A percentile compares a stretch with the other conserved stretches of the same genome.
Evolutionary conservation across 2,113 vertebrate species (phyloP).

Genomic region (Shinisaurus crocodilurus): DNA sequence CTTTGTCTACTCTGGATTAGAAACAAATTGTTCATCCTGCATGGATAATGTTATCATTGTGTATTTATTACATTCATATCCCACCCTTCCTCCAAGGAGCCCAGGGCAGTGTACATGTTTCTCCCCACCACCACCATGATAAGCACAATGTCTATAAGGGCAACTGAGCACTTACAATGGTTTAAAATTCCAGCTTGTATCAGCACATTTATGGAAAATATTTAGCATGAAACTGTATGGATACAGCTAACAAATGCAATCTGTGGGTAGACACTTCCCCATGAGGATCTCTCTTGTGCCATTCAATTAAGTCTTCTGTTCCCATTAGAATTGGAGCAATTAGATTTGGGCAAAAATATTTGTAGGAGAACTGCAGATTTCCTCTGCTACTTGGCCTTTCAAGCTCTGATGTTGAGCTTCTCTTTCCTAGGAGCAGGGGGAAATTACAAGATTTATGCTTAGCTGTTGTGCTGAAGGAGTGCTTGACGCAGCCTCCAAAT

Average conservation of each 20-base stretch:
- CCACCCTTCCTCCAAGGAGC: too few relatives aligned
- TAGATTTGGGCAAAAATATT: not conserved
- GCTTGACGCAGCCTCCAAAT: not conserved
- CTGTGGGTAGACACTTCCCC: not conserved
- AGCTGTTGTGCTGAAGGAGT: not conserved
- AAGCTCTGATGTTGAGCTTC: not conserved
- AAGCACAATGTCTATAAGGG: not conserved
- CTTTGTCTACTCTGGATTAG: not conserved
- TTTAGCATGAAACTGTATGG: not conserved
- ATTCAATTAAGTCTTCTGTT: not conserved
- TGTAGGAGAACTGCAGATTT: not conserved
- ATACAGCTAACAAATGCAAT: not conserved
- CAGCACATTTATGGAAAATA: not conserved
- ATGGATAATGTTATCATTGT: not conserved
- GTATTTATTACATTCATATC: not conserved
- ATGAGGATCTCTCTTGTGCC: not conserved
- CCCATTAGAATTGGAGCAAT: not conserved
- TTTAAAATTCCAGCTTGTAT: not conserved
- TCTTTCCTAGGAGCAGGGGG: not conserved
- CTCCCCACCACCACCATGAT: not conserved
- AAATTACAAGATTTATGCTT: not conserved
- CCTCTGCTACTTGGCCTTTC: not conserved
- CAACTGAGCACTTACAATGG: not conserved
- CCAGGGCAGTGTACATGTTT: not conserved
- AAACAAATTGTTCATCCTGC: not conserved